Conservation (phyloP, 2,113 vertebrate species). For the Nansenia antarctica region DNA sequence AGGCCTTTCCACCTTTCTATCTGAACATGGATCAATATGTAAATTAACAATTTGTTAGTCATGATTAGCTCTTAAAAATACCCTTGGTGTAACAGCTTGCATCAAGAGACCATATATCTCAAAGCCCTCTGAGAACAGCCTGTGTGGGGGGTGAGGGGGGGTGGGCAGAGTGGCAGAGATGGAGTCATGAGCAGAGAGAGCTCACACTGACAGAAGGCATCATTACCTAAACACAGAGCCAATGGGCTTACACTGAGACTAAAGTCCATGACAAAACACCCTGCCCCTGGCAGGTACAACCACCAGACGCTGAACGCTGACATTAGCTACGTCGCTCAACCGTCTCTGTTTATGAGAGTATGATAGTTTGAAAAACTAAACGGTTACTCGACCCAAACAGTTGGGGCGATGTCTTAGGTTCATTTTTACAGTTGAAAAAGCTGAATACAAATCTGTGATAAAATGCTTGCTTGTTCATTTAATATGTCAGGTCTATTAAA, state of each 20-base stretch:
- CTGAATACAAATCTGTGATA: too few species aligned
- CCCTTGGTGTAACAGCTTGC: neutral
- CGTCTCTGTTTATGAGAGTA: neutral
- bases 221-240: neutral
- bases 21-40: slow-evolving; percentile 40
- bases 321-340: neutral
- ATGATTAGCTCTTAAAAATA: slow-evolving; percentile 46
- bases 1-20: neutral
- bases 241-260: neutral
- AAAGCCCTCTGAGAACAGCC: neutral
- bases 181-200: too few species aligned
- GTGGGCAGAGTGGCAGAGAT: too few species aligned
- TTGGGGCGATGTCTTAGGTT: neutral
- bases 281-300: neutral
- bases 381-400: neutral
- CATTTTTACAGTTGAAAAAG: neutral
- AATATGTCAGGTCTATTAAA: too few species aligned
- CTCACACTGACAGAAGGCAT: too few species aligned
- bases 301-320: neutral
- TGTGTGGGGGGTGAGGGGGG: too few species aligned
- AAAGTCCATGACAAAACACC: neutral
- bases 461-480: too few species aligned
- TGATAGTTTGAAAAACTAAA: neutral
- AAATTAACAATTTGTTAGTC: slow-evolving; percentile 60
- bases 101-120: neutral